A percentile compares a stretch with the other conserved stretches of the same genome.
Evolutionary conservation across 2,113 vertebrate species (phyloP).

Genomic region (Hiodon tergisus): DNA sequence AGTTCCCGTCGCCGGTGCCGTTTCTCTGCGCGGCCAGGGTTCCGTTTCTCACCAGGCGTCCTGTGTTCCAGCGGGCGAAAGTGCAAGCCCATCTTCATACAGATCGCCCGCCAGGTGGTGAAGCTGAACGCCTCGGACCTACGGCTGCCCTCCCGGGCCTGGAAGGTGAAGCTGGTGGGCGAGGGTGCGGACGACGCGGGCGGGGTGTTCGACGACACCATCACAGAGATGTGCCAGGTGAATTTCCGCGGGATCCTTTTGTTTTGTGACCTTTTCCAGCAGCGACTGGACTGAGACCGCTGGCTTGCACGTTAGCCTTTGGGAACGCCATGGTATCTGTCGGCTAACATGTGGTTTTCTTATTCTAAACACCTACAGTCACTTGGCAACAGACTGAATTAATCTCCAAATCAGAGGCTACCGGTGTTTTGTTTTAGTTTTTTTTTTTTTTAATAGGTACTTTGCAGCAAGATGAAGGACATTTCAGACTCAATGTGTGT

Average conservation of each 20-base stretch:
- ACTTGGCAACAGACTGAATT: no score
- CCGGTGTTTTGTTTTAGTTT: no score
- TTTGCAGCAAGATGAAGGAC: not conserved
- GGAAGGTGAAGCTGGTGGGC: constrained; percentile 79
- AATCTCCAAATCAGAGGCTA: no score
- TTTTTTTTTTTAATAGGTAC: not conserved
- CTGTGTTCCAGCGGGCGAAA: constrained; percentile 62
- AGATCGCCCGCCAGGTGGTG: constrained; percentile 79
- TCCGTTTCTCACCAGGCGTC: not conserved
- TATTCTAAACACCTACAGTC: no score
- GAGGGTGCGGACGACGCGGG: constrained; percentile 79
- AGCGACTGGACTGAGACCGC: no score
- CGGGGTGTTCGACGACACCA: constrained; percentile 81
- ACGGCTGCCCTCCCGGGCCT: constrained; percentile 73
- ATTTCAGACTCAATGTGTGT: not conserved
- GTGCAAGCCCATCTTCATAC: constrained; percentile 80
- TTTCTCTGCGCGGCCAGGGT: not conserved
- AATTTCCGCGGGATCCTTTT: not conserved
- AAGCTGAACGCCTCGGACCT: constrained; percentile 78
- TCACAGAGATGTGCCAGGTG: constrained; percentile 83
- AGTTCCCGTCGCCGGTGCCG: constrained; percentile 12
- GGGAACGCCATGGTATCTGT: no score
- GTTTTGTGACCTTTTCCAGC: no score
- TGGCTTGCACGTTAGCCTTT: no score
- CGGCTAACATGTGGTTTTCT: no score